Evolutionary conservation across 2,888 invertebrate species (phyloP), one percentile per base, ranked within the genome.

Genomic region (Scotopteryx bipunctaria): DNA sequence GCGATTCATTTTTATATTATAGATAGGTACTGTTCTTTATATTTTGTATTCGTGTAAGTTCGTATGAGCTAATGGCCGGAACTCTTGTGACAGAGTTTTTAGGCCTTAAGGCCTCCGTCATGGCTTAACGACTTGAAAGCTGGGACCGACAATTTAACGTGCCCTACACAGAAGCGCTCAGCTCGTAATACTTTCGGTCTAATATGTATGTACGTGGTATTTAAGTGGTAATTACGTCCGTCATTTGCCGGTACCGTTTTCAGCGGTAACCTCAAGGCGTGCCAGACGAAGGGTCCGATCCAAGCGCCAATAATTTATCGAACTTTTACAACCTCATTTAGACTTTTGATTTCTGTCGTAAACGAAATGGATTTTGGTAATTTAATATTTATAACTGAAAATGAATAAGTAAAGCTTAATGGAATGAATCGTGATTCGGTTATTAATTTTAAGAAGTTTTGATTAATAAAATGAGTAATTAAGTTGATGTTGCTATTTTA

Each of bases 361-460:
- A 47, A 32, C 29, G 14, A 43, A 53, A 53, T 53, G 47, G 47
- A 53, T 53, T 53, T 21, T 19, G 38, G 43, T 29, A 37, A 46
- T 53, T 47, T 44, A 38, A 53, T 48, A 44, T 53, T 47, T 43
- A 53, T 48, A 13, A 21, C 27, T 31, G 13, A 36, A 40, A 29
- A 40, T 33, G n/a, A 48, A 13, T 19, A 13, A 43, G 25, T 53
- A 38, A 38, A 33, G 47, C 31, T 36, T 44, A 19, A 45, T 36
- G 44, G 32, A 15, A 41, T 41, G 29, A 33, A 45, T 37, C 9
- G 27, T 45, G 8, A 19, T 19, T 14, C 6, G 14, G 8, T 37
- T 31, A 37, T 37, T 37, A 35, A 31, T 29, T 23, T 23, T 8
- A 35, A n/a, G 17, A 40, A 16, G n/a, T 33, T 43, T 25, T 27